Evolutionary conservation across 2,113 vertebrate genomes (phyloP).

Genomic region (Centrocercus urophasianus): DNA sequence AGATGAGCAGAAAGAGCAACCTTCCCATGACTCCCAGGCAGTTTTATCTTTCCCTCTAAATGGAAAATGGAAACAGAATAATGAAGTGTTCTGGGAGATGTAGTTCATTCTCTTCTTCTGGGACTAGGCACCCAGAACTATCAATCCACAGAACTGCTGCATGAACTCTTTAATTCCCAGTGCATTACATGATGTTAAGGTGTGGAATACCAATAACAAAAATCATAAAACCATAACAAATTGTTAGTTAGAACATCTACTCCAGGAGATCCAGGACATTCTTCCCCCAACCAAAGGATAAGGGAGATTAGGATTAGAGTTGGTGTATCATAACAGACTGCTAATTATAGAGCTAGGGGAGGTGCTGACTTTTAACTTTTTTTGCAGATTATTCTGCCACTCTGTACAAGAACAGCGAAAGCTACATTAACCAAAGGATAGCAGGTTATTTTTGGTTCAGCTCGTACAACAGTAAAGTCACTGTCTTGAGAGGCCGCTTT

Average conservation of each 20-base stretch:
- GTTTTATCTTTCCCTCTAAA: no score
- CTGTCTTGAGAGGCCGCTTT: neutral
- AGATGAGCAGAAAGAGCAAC: no score
- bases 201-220: no score
- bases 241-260: neutral
- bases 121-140: no score
- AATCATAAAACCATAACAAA: no score
- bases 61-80: no score
- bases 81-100: no score
- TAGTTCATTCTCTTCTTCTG: no score
- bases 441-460: neutral
- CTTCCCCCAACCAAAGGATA: accelerated
- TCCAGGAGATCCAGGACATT: neutral
- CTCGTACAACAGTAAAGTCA: neutral
- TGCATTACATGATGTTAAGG: no score
- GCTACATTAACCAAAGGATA: neutral
- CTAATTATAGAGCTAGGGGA: neutral
- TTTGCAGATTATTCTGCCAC: neutral
- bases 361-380: neutral
- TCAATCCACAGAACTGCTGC: no score
- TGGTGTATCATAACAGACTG: neutral
- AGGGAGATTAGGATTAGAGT: neutral
- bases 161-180: no score
- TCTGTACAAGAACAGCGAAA: neutral
- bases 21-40: no score